A percentile compares a stretch with the other conserved stretches of the same genome.
These are phyloP conservation scores for Suricata suricatta DNA, from an alignment of 2,113 vertebrate species.

Conservation along the genomic window DNA sequence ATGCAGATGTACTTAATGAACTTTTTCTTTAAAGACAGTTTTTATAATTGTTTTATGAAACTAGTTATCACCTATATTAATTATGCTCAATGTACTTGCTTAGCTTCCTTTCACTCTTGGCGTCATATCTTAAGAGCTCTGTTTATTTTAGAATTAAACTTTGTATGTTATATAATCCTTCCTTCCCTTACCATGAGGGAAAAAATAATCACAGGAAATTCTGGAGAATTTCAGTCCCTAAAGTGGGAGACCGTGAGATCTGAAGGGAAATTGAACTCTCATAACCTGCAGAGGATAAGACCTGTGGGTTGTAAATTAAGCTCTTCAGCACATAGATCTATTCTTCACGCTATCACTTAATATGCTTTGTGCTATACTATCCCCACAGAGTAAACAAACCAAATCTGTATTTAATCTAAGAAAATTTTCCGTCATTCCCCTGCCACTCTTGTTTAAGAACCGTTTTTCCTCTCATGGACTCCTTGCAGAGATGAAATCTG, in stretches of 20 bases:
- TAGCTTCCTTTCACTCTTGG: background rate
- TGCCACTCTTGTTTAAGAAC: background rate
- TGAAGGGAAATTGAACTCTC: background rate
- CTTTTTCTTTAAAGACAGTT: background rate
- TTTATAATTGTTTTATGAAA: background rate
- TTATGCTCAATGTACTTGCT: background rate
- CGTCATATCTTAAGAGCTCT: background rate
- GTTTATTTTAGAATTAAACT: constrained; percentile 24
- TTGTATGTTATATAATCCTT: background rate
- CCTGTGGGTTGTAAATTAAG: background rate
- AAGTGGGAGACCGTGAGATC: background rate
- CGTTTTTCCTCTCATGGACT: background rate
- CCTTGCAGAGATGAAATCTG: background rate
- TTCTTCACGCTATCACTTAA: background rate
- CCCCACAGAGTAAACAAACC: background rate
- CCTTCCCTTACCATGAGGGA: background rate
- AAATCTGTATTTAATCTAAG: background rate
- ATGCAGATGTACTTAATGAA: background rate
- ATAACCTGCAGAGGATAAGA: background rate
- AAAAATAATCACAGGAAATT: constrained; percentile 11
- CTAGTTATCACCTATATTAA: background rate
- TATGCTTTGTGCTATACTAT: background rate
- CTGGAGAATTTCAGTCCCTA: background rate
- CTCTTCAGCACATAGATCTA: background rate
- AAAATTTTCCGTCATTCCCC: background rate